phyloP scores from a whole-genome alignment of 2,888 invertebrate genomes.

The Omphaloscelis lunosa region DNA sequence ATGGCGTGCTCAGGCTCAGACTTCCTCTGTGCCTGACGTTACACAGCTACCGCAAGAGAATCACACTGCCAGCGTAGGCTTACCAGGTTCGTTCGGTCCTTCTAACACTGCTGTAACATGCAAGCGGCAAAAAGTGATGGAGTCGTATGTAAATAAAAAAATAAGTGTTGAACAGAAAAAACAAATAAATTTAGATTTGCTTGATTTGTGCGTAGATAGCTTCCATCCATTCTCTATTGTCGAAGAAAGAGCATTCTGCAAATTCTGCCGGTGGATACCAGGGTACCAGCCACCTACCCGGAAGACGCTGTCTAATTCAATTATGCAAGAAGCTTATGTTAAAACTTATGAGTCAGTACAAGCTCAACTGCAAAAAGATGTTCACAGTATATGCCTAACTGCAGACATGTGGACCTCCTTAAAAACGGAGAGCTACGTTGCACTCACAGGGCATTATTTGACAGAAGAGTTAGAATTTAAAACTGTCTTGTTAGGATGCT shows the following conservation, averaged over 20 bases:
- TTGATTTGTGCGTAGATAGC: neutral
- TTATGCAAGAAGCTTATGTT: neutral
- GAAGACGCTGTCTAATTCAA: slow-evolving; percentile 5
- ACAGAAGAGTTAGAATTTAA: slow-evolving; percentile 48
- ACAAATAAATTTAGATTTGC: neutral
- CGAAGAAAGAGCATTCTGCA: neutral
- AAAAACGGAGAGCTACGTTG: slow-evolving; percentile 8
- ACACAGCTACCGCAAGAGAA: neutral
- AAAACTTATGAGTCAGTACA: neutral
- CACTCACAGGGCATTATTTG: slow-evolving; percentile 6
- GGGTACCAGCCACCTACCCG: slow-evolving; percentile 7
- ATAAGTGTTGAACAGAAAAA: neutral
- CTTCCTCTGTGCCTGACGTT: slow-evolving; percentile 2
- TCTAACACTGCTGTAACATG: neutral
- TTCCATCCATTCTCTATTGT: slow-evolving; percentile 3
- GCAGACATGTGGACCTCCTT: slow-evolving; percentile 13
- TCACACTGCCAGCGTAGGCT: neutral
- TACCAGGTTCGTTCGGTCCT: slow-evolving; percentile 5
- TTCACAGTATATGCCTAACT: neutral
- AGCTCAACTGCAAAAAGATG: neutral
- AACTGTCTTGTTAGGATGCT: slow-evolving; percentile 63
- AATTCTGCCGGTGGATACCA: neutral
- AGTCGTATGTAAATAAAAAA: neutral
- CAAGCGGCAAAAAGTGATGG: slow-evolving; percentile 8
- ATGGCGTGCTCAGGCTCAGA: neutral